Conservation (phyloP, 2,888 invertebrate species). For the Meta bourneti region DNA sequence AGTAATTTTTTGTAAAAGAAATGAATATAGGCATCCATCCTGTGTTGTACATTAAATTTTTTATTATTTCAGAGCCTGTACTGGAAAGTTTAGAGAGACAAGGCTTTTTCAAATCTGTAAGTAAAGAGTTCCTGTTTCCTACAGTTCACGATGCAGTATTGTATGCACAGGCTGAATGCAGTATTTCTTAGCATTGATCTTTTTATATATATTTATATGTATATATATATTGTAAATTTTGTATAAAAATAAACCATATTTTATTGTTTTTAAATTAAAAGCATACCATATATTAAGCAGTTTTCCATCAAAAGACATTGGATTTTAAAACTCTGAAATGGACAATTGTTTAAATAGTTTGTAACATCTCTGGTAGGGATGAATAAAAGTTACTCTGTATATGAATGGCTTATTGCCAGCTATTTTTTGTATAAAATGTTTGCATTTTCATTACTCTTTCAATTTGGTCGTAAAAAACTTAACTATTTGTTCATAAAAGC, state of each 20-base stretch:
- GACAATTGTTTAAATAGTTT: background rate
- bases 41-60: background rate
- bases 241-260: constrained; percentile 8
- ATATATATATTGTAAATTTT: constrained; percentile 34
- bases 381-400: no score
- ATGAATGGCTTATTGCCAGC: no score
- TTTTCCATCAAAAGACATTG: background rate
- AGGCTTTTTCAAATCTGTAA: constrained; percentile 70
- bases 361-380: background rate
- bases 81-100: constrained; percentile 70
- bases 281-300: background rate
- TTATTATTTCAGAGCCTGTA: constrained; percentile 62
- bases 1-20: background rate
- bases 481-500: no score
- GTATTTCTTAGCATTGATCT: constrained; percentile 57
- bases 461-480: no score
- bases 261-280: constrained; percentile 7
- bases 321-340: background rate
- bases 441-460: no score
- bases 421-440: no score
- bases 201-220: background rate
- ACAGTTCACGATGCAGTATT: constrained; percentile 77
- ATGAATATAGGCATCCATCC: background rate
- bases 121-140: constrained; percentile 72
- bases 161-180: constrained; percentile 68